These are phyloP conservation scores for Callosobruchus maculatus DNA, from an alignment of 2,888 invertebrate genomes.

Conservation along the genomic window DNA sequence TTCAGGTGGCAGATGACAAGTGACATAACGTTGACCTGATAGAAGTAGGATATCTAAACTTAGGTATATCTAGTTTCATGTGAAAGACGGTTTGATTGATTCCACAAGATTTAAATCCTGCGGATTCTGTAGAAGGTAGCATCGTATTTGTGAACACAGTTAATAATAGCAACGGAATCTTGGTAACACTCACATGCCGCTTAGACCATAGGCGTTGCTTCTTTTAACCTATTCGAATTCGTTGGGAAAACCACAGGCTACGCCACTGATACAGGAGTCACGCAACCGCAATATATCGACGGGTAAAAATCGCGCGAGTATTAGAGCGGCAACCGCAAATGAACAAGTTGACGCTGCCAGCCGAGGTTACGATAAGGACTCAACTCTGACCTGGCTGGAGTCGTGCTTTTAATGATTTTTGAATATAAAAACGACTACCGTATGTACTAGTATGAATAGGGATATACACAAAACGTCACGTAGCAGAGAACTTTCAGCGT, in stretches of 20 bases:
- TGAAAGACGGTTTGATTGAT: too few relatives aligned
- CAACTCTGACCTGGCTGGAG: neutral
- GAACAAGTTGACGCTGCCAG: neutral
- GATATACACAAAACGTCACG: neutral
- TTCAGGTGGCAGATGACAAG: too few relatives aligned
- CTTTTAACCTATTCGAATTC: too few relatives aligned
- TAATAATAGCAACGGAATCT: too few relatives aligned
- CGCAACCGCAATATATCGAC: neutral
- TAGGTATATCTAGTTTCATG: too few relatives aligned
- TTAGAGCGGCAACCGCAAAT: neutral
- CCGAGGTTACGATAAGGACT: neutral
- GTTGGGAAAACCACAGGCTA: neutral
- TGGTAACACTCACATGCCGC: too few relatives aligned
- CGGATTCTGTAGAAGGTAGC: too few relatives aligned
- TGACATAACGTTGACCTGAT: too few relatives aligned
- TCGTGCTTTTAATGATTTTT: neutral
- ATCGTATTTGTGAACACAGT: too few relatives aligned
- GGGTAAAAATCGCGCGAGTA: neutral
- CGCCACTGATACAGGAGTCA: neutral
- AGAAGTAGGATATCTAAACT: too few relatives aligned
- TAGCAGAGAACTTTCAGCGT: neutral
- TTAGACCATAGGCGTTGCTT: too few relatives aligned
- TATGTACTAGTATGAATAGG: neutral
- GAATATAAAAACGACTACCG: neutral
- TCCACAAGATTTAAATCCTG: too few relatives aligned